These are phyloP conservation scores for Nesogale talazaci DNA, from an alignment of 2,113 vertebrate species.

Conservation along the genomic window DNA sequence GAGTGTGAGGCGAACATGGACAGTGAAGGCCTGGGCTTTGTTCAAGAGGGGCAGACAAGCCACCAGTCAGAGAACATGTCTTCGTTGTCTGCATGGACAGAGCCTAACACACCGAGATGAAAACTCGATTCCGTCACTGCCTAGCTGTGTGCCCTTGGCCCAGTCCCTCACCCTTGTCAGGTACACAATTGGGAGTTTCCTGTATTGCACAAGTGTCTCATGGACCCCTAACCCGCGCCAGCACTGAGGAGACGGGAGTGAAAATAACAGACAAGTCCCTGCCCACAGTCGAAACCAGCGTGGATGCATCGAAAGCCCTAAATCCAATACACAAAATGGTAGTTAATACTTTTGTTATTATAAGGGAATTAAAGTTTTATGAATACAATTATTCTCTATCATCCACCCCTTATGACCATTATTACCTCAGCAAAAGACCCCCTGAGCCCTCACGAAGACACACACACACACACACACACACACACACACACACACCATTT, in stretches of 20 bases:
- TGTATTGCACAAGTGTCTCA: not conserved
- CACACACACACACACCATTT: not conserved
- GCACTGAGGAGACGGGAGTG: not conserved
- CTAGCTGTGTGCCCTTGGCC: not conserved
- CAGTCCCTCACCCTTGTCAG: not conserved
- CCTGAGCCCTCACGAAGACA: not conserved
- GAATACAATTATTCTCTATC: not conserved
- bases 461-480: not conserved
- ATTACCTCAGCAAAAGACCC: not conserved
- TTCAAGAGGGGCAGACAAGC: not conserved
- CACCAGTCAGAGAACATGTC: not conserved
- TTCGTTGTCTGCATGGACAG: not conserved
- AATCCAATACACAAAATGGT: not conserved
- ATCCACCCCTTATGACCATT: not conserved
- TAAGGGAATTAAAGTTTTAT: slow-evolving; percentile 21
- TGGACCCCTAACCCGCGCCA: not conserved
- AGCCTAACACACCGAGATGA: not conserved
- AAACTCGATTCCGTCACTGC: not conserved
- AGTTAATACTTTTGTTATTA: not conserved
- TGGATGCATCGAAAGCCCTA: not conserved
- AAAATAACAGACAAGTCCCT: not conserved
- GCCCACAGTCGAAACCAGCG: not conserved
- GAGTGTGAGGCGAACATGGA: not conserved
- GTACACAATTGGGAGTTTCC: not conserved
- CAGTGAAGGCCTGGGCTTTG: not conserved